Evolutionary conservation across 2,888 invertebrate species (phyloP), one percentile per base, ranked within the genome.

Genomic region (Ctenicera cuprea): DNA sequence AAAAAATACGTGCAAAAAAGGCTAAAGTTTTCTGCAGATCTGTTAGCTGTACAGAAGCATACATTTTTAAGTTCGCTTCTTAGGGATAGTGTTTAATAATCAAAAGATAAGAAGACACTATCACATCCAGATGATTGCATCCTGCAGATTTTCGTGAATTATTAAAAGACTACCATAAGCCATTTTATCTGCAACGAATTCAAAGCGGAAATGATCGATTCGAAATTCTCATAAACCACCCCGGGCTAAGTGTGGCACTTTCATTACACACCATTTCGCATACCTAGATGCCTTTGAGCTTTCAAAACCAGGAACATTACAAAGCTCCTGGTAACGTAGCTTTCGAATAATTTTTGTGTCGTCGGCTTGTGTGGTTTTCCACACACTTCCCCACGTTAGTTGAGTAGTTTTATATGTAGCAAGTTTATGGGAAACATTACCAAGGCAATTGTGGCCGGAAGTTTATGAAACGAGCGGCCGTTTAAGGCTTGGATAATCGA

Each of bases 121-220:
- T n/a, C n/a, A n/a, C n/a, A n/a, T n/a, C n/a, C n/a, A n/a, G n/a
- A n/a, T n/a, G n/a, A n/a, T n/a, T n/a, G n/a, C n/a, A n/a, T n/a
- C n/a, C n/a, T n/a, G n/a, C n/a, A n/a, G 14, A n/a, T 45, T 16
- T 14, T 12, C n/a, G n/a, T 9, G n/a, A 38, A 2, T 12, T 12
- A 7, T 16, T 45, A n/a, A 45, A 45, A 45, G 14, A 45, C 43
- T 45, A 45, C 3, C 43, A 45, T 45, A 45, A 45, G 14, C 3
- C 3, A 48, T 20, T 48, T 48, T 48, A 48, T 20, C 16, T 20
- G n/a, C n/a, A n/a, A n/a, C n/a, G n/a, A 54, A 11, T 54, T 64
- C n/a, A 48, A 64, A 48, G 11, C 33, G 50, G 16, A 63, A 43
- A 30, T 63, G 63, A 64, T 64, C 14, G 64, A 64, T 64, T 14